phyloP scores from a whole-genome alignment of 2,113 vertebrate species.

The Galemys pyrenaicus region DNA sequence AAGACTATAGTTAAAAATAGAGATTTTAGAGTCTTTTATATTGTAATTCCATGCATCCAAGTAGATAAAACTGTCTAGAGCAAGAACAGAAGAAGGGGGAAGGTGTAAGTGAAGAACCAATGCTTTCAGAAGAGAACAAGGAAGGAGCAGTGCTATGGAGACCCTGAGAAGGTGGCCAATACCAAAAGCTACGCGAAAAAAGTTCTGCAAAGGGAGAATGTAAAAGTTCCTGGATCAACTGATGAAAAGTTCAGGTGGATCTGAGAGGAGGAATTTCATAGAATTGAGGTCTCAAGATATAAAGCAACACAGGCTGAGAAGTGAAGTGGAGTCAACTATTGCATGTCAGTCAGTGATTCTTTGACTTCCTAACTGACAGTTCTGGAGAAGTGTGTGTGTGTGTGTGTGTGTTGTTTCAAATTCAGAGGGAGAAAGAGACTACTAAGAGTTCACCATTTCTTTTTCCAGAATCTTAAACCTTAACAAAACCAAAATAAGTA shows the following conservation, averaged over 20 bases:
- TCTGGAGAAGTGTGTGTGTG: background rate
- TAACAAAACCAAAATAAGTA: background rate
- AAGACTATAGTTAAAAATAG: background rate
- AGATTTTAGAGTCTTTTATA: constrained; percentile 22
- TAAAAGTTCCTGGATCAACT: background rate
- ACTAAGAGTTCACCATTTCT: background rate
- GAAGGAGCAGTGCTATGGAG: too few relatives aligned
- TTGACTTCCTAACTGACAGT: background rate
- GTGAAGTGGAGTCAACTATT: background rate
- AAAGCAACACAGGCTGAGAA: background rate
- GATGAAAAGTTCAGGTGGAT: background rate
- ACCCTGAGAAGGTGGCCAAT: background rate
- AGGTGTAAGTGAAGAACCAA: background rate
- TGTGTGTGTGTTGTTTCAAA: background rate
- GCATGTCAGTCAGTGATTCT: background rate
- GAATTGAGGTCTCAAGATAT: background rate
- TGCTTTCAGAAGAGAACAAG: background rate
- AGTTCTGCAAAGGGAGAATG: background rate
- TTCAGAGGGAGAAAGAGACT: background rate
- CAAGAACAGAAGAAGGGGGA: background rate
- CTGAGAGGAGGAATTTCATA: background rate
- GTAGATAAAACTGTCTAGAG: background rate
- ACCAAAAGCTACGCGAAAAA: background rate
- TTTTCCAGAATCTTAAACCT: background rate
- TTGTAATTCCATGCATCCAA: background rate